These are phyloP conservation scores for Volucella inanis DNA, from an alignment of 2,888 invertebrate genomes.

Conservation along the genomic window DNA sequence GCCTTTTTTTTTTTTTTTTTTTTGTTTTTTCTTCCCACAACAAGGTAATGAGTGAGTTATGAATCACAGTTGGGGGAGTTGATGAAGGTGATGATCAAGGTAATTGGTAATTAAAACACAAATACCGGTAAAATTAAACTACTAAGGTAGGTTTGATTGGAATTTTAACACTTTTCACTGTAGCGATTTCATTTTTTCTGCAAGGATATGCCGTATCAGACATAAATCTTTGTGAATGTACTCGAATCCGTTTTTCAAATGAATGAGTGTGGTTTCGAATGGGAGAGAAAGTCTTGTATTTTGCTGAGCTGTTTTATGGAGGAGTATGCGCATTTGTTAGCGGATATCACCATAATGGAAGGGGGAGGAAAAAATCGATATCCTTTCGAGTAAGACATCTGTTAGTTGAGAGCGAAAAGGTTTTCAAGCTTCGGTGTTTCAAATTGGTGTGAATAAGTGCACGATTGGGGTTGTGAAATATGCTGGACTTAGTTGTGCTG, in stretches of 20 bases:
- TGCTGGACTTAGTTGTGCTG: neutral
- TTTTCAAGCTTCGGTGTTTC: neutral
- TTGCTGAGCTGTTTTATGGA: conserved; percentile 45
- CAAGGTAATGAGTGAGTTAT: conserved; percentile 31
- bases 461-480: neutral
- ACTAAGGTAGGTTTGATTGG: conserved; percentile 28
- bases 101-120: neutral
- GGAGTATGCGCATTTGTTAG: conserved; percentile 46
- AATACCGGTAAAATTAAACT: conserved; percentile 16
- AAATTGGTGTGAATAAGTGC: neutral
- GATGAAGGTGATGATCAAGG: conserved; percentile 21
- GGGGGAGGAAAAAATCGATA: conserved; percentile 63
- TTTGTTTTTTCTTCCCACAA: too few species aligned
- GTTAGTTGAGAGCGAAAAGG: neutral
- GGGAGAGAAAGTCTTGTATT: conserved; percentile 60
- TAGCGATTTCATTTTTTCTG: conserved; percentile 56
- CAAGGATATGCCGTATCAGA: conserved; percentile 60
- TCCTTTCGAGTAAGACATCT: conserved; percentile 45
- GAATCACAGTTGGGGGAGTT: conserved; percentile 31
- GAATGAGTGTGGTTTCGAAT: conserved; percentile 58
- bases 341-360: conserved; percentile 45
- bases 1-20: neutral
- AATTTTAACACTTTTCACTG: conserved; percentile 49
- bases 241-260: conserved; percentile 69
- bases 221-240: conserved; percentile 66